Conservation (phyloP, 2,888 invertebrate genomes). For the Agonopterix alstromeriana region DNA sequence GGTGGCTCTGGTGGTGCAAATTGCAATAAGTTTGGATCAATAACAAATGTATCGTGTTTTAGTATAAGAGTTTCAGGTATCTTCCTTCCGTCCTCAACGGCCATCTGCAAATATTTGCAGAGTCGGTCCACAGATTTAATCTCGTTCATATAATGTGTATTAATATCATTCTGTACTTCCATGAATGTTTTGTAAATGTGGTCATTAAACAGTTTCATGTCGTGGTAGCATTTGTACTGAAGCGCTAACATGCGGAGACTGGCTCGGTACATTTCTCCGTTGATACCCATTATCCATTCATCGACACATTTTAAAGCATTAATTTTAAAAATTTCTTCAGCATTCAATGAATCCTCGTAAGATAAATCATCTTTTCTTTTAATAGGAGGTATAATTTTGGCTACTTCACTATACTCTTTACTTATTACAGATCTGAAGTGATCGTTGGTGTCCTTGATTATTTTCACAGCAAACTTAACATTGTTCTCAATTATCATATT, state of each 20-base stretch:
- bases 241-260: constrained; percentile 53
- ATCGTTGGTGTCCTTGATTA: constrained; percentile 50
- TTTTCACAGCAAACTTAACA: constrained; percentile 51
- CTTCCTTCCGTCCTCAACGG: constrained; percentile 62
- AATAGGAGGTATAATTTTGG: constrained; percentile 37
- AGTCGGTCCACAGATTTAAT: constrained; percentile 67
- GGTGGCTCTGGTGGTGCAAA: constrained; percentile 30
- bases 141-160: constrained; percentile 60
- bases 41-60: constrained; percentile 65
- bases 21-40: constrained; percentile 62
- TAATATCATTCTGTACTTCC: constrained; percentile 57
- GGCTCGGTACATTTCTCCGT: constrained; percentile 74
- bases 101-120: constrained; percentile 68
- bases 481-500: constrained; percentile 58
- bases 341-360: constrained; percentile 32
- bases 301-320: constrained; percentile 63
- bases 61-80: constrained; percentile 65
- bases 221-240: constrained; percentile 51
- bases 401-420: constrained; percentile 52
- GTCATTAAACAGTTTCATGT: constrained; percentile 62
- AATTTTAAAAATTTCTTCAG: constrained; percentile 49
- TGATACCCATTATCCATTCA: constrained; percentile 76
- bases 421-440: constrained; percentile 45
- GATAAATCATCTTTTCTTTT: constrained; percentile 43
- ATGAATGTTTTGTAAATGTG: constrained; percentile 58